Conservation (phyloP, 2,888 invertebrate species). For the Homarus gammarus region DNA sequence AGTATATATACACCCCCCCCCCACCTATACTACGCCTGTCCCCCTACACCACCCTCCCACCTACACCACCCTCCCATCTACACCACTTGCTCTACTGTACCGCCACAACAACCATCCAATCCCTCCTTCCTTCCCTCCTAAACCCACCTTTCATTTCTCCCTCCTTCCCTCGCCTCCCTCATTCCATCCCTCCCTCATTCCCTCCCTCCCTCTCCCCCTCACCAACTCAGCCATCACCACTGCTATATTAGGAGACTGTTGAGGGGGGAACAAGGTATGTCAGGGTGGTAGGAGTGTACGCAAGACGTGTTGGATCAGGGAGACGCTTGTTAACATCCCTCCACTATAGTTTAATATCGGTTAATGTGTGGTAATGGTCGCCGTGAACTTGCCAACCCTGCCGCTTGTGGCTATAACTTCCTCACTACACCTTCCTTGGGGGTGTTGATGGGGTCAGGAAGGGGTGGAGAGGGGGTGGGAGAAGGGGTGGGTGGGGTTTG, state of each 20-base stretch:
- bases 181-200: background rate
- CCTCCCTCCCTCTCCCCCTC: background rate
- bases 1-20: background rate
- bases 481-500: background rate
- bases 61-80: background rate
- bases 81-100: background rate
- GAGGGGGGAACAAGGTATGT: background rate
- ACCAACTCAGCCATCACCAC: background rate
- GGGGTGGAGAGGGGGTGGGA: background rate
- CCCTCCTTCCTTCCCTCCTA: background rate
- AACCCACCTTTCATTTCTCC: background rate
- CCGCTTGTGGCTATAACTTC: background rate
- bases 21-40: too few relatives aligned
- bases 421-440: too few relatives aligned
- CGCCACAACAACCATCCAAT: background rate
- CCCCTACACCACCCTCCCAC: background rate
- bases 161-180: background rate
- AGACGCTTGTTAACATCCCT: background rate
- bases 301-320: background rate
- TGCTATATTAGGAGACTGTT: background rate
- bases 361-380: constrained; percentile 15
- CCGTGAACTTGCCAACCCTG: background rate
- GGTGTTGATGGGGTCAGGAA: background rate
- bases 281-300: background rate
- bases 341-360: constrained; percentile 8